These are phyloP conservation scores for Prunella strophiata DNA, from an alignment of 2,797 vertebrate genomes.

Conservation along the genomic window DNA sequence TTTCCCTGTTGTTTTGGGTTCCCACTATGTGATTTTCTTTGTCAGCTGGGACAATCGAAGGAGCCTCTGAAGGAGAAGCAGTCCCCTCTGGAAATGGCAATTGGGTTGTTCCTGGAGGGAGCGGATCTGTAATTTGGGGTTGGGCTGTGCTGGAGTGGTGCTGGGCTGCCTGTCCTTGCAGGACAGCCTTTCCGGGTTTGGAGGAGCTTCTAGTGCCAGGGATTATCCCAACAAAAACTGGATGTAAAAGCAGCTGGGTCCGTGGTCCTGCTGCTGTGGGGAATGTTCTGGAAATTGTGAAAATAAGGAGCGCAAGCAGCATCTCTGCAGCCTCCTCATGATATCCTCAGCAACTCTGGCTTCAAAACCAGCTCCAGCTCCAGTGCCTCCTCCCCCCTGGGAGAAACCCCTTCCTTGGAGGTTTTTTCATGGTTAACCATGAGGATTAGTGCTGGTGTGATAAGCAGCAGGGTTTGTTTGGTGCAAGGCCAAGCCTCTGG, in stretches of 20 bases:
- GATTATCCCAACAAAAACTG: neutral
- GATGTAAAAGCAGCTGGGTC: neutral
- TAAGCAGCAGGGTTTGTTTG: neutral
- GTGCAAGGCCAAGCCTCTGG: neutral
- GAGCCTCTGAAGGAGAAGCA: neutral
- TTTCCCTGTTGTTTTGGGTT: neutral
- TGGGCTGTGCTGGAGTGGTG: neutral
- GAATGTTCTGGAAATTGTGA: fast-evolving
- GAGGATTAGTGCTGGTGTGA: neutral
- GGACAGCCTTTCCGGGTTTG: neutral
- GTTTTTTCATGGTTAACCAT: fast-evolving
- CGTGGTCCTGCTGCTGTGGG: neutral
- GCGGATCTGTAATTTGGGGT: neutral
- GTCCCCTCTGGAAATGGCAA: neutral
- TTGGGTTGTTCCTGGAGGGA: neutral
- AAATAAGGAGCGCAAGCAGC: neutral
- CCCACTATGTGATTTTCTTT: neutral
- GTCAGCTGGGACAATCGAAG: neutral
- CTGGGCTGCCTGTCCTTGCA: neutral
- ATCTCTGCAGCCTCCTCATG: neutral
- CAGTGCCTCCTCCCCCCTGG: neutral
- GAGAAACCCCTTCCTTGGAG: neutral
- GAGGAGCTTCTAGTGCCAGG: neutral
- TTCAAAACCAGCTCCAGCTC: neutral
- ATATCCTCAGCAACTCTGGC: fast-evolving